Conservation (phyloP, 2,113 vertebrate genomes). For the Steatornis caripensis region DNA sequence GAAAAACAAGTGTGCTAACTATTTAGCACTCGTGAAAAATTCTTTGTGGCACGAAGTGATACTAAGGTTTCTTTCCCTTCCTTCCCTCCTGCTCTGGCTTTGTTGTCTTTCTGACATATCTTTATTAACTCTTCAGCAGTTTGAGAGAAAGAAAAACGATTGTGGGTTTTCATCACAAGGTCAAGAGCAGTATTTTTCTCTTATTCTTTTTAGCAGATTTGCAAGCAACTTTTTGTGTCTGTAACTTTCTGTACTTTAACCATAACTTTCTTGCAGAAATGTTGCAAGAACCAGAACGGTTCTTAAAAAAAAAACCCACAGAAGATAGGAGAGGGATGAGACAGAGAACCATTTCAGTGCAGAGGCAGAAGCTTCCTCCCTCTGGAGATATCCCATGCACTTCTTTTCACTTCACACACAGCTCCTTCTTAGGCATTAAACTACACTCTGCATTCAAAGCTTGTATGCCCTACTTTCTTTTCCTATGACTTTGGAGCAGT, state of each 20-base stretch:
- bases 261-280: not conserved
- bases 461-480: not conserved
- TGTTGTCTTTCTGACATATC: not conserved
- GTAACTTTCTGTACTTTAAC: not conserved
- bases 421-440: not conserved
- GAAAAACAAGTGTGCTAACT: not conserved
- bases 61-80: not conserved
- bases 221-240: not conserved
- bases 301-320: not conserved
- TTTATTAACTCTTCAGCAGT: not conserved
- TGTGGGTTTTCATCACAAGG: not conserved
- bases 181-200: not conserved
- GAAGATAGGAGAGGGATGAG: not conserved
- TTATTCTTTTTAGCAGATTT: not conserved
- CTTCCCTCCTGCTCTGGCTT: not conserved
- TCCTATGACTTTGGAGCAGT: not conserved
- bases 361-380: not conserved
- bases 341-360: not conserved
- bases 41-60: not conserved
- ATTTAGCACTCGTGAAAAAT: not conserved
- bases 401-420: not conserved
- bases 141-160: not conserved
- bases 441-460: not conserved
- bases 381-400: not conserved
- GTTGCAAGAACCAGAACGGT: not conserved